A percentile compares a stretch with the other conserved stretches of the same genome.
Evolutionary conservation across 1,140 invertebrate species (phyloP).

Genomic region (Halesus radiatus): DNA sequence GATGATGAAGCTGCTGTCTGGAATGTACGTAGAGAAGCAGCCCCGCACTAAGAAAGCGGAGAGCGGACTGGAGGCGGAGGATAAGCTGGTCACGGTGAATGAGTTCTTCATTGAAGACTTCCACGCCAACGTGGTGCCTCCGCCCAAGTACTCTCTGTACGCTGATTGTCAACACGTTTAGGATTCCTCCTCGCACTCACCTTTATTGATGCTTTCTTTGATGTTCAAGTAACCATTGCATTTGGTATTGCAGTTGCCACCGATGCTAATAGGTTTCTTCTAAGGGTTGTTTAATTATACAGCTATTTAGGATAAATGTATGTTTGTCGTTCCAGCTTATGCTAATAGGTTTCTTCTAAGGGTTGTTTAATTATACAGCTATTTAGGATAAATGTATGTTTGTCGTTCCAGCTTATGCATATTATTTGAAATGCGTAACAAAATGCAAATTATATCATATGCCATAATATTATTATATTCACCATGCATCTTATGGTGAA

Average conservation of each 20-base stretch:
- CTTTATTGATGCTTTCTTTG: too few relatives aligned
- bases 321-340: not conserved
- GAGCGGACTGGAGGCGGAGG: not conserved
- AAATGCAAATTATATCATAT: too few relatives aligned
- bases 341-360: not conserved
- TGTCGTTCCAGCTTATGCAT: not conserved
- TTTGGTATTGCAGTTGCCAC: not conserved
- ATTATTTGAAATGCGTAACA: not conserved
- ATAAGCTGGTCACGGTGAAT: conserved; percentile 50
- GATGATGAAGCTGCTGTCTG: conserved; percentile 6
- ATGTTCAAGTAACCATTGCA: not conserved
- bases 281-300: not conserved
- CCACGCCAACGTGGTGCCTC: conserved; percentile 49
- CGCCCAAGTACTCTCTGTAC: conserved; percentile 52
- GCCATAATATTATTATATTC: too few relatives aligned
- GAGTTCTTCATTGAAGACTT: conserved; percentile 52
- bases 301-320: conserved; percentile 10
- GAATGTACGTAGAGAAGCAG: conserved; percentile 40
- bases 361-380: conserved; percentile 9
- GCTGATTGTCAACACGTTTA: conserved; percentile 38
- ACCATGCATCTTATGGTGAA: too few relatives aligned
- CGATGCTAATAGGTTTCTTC: not conserved
- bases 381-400: conserved; percentile 3
- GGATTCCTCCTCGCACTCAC: not conserved
- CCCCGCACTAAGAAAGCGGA: conserved; percentile 37